Evolutionary conservation across 2,797 vertebrate genomes (phyloP).

Genomic region (Vultur gryphus): DNA sequence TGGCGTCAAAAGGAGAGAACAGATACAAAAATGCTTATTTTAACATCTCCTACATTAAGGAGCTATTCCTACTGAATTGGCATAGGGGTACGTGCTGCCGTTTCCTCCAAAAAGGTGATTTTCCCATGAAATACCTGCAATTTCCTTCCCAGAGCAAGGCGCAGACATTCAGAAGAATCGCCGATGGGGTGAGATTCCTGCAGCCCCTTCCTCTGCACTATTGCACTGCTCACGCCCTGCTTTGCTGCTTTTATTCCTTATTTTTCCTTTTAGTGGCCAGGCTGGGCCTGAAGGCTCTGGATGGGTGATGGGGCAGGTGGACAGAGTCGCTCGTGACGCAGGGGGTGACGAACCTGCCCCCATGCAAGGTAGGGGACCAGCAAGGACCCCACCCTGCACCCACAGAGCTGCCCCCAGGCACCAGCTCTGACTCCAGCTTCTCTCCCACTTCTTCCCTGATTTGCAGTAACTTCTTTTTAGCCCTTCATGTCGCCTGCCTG

Average conservation of each 20-base stretch:
- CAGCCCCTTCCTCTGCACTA: background rate
- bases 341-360: background rate
- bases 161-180: accelerated
- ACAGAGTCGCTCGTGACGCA: background rate
- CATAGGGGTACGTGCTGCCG: background rate
- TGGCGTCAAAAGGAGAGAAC: background rate
- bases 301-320: background rate
- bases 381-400: background rate
- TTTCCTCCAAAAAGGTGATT: background rate
- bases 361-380: background rate
- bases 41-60: background rate
- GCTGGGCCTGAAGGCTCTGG: background rate
- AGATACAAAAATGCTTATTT: background rate
- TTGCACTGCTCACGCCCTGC: background rate
- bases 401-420: background rate
- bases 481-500: background rate
- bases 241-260: background rate
- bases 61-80: background rate
- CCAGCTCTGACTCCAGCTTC: background rate
- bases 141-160: background rate
- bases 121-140: background rate
- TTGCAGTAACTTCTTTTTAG: background rate
- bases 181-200: accelerated
- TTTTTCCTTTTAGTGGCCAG: background rate
- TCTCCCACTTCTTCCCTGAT: background rate